Evolutionary conservation across 2,888 invertebrate genomes (phyloP).

Genomic region (Eubasilissa splendida): DNA sequence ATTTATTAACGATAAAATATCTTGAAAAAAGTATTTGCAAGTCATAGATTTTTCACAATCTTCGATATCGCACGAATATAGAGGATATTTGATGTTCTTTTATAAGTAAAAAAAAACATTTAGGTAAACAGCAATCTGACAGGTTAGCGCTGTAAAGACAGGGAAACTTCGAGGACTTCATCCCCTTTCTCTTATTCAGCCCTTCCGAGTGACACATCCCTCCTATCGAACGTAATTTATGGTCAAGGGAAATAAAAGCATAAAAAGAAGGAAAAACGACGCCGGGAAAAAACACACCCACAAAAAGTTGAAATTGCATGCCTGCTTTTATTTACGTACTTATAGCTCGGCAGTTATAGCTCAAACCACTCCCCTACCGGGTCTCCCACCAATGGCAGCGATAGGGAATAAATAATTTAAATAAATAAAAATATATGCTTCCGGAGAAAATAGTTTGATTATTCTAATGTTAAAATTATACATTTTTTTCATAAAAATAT

Average conservation of each 20-base stretch:
- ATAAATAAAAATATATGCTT: constrained; percentile 41
- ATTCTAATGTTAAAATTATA: constrained; percentile 16
- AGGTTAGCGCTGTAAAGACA: constrained; percentile 15
- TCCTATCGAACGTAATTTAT: constrained; percentile 75
- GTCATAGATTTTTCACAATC: too few species aligned
- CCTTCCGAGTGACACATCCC: constrained; percentile 64
- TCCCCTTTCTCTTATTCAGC: constrained; percentile 51
- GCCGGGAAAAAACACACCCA: constrained; percentile 64
- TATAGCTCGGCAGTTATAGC: constrained; percentile 19
- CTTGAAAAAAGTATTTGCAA: too few species aligned
- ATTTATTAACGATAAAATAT: too few species aligned
- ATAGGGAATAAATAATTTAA: constrained; percentile 43
- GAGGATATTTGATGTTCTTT: too few species aligned
- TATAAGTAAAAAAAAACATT: too few species aligned
- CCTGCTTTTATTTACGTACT: constrained; percentile 49
- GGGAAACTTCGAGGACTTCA: constrained; percentile 54
- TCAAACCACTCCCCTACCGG: constrained; percentile 42
- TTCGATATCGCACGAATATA: too few species aligned
- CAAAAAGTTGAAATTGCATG: constrained; percentile 60
- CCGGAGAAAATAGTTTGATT: constrained; percentile 21
- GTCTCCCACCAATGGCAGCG: constrained; percentile 44
- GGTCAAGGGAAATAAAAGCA: constrained; percentile 74
- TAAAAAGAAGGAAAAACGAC: constrained; percentile 75
- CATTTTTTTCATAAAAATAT: neutral
- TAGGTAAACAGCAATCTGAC: neutral